Conservation (phyloP, 2,888 invertebrate genomes). For the Drymonia ruficornis region DNA sequence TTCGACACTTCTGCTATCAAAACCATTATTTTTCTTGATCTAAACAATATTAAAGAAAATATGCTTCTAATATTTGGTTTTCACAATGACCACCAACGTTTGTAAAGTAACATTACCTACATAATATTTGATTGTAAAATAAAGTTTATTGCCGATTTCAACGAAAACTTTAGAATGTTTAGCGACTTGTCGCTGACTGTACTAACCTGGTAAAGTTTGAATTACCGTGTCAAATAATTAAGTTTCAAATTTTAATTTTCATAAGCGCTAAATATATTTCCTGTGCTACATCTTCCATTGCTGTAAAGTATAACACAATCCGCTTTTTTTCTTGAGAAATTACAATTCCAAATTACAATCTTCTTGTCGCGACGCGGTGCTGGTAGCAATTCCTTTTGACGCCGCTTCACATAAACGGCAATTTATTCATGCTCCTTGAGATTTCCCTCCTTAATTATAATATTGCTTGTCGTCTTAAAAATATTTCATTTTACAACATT, state of each 20-base stretch:
- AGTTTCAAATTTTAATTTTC: background rate
- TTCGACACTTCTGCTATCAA: too few species aligned
- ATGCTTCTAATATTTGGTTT: too few species aligned
- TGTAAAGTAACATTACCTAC: too few species aligned
- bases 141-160: too few species aligned
- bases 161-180: too few species aligned
- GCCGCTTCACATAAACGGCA: constrained; percentile 17
- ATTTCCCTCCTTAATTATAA: constrained; percentile 13
- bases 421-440: constrained; percentile 21
- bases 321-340: constrained; percentile 21
- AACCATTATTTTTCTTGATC: too few species aligned
- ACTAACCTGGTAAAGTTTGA: too few species aligned
- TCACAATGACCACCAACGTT: too few species aligned
- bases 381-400: constrained; percentile 18
- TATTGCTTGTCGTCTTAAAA: constrained; percentile 6
- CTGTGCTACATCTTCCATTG: background rate
- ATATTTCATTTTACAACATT: background rate
- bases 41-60: too few species aligned
- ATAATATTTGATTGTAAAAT: too few species aligned
- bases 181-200: too few species aligned
- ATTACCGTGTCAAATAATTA: too few species aligned
- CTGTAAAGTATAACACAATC: constrained; percentile 16
- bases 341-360: constrained; percentile 27
- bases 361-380: constrained; percentile 1
- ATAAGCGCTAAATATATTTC: background rate